Percentiles rank a stretch among this genome's conserved stretches.
Conservation (phyloP, 1,140 invertebrate genomes). For the Drosophila novamexicana region DNA sequence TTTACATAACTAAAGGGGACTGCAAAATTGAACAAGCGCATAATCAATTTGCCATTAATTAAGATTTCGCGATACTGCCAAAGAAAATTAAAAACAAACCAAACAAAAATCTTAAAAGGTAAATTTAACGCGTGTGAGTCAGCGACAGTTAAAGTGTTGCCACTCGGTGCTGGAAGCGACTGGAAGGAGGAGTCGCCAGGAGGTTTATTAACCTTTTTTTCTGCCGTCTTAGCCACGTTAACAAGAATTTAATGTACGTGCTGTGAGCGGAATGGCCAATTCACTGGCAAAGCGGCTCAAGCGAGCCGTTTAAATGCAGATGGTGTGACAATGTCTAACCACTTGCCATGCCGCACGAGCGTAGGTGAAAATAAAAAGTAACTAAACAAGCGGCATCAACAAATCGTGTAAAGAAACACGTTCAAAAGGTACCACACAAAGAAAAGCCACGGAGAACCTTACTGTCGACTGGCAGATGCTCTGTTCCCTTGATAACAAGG, state of each 20-base stretch:
- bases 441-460: background rate
- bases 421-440: slow-evolving; percentile 12
- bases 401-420: slow-evolving; percentile 47
- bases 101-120: slow-evolving; percentile 14
- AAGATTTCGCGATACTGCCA: slow-evolving; percentile 51
- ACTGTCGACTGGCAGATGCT: background rate
- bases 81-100: slow-evolving; percentile 16
- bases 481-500: slow-evolving; percentile 4
- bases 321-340: slow-evolving; percentile 29
- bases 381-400: slow-evolving; percentile 44
- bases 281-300: slow-evolving; percentile 24
- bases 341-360: slow-evolving; percentile 61
- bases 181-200: slow-evolving; percentile 36
- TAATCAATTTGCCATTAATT: slow-evolving; percentile 73
- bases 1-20: slow-evolving; percentile 65
- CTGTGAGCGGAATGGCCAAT: slow-evolving; percentile 50
- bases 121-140: slow-evolving; percentile 47
- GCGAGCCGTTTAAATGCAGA: slow-evolving; percentile 62
- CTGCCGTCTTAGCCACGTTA: slow-evolving; percentile 73
- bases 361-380: slow-evolving; percentile 76
- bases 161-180: slow-evolving; percentile 47
- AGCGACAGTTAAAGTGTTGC: slow-evolving; percentile 37
- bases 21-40: slow-evolving; percentile 64
- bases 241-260: slow-evolving; percentile 70
- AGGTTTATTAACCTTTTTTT: slow-evolving; percentile 74